Base-by-base conservation (phyloP, 37 sponge, comb jelly and placozoan genomes). In the Ephydatia muelleri region DNA sequence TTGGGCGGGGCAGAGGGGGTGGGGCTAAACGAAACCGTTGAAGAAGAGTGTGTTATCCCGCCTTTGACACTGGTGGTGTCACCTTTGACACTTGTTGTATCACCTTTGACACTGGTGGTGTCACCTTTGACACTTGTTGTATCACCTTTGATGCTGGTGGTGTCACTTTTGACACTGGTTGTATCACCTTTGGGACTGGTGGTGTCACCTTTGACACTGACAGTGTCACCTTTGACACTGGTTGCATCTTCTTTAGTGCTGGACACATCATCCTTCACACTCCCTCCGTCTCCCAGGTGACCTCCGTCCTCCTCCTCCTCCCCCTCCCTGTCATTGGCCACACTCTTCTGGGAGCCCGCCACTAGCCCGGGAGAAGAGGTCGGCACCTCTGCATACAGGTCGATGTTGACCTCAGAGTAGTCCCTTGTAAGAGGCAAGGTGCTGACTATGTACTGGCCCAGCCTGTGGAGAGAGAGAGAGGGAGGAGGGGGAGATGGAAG, bases 391-490 rank as follows among this genome's bases (percentile, higher is more conserved):
- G 77, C 38, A 38, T 93, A 93, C 36, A 93, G 72, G 47, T 48
- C 30, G 22, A 86, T 80, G 29, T 3, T 49, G 72, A 86, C 86
- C 81, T 93, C 93, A 49, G 79, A 26, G 25, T 28, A n/a, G 25
- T 49, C 40, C 14, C 34, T 28, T 47, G 78, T 77, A 30, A 68
- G 67, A 37, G 94, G 85, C 25, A 94, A 73, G 2, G 85, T 87
- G 47, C 73, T 85, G 2, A 79, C 85, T 9, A 94, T 76, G 35
- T 85, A 49, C 85, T 94, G 91, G 0, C 94, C 91, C 33, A 90
- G 47, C 69, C 94, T 90, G 66, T 1, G 74, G 68, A n/a, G n/a
- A n/a, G n/a, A n/a, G n/a, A n/a, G n/a, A n/a, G n/a, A n/a, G n/a
- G n/a, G n/a, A n/a, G n/a, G n/a, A n/a, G n/a, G n/a, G n/a, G n/a